phyloP scores from a whole-genome alignment of 2,888 invertebrate species.

The Oscheius onirici region DNA sequence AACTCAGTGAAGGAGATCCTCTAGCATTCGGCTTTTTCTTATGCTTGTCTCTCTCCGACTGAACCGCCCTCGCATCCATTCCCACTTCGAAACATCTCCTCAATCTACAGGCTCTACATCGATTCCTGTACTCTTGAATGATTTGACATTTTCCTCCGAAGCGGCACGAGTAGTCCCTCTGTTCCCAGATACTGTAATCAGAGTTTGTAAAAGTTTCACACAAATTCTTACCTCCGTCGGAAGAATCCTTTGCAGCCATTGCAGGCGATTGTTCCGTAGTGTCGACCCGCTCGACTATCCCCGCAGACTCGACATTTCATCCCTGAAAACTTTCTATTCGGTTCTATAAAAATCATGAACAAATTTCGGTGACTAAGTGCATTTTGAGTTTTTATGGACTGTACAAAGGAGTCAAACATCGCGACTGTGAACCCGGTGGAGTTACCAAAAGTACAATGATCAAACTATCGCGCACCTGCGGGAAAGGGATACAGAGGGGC shows the following conservation, averaged over 20 bases:
- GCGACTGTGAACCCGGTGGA: background rate
- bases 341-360: background rate
- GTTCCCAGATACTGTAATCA: conserved; percentile 60
- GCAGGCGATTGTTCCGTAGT: conserved; percentile 62
- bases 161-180: conserved; percentile 59
- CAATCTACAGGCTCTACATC: conserved; percentile 58
- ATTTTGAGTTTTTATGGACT: background rate
- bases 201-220: background rate
- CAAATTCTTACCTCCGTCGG: conserved; percentile 50
- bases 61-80: conserved; percentile 63
- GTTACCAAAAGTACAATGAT: no score
- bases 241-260: conserved; percentile 66
- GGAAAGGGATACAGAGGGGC: no score
- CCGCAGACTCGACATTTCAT: conserved; percentile 64
- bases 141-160: conserved; percentile 63
- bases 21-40: conserved; percentile 51
- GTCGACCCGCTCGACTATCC: conserved; percentile 58
- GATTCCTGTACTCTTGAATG: conserved; percentile 61
- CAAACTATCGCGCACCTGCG: no score
- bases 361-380: background rate
- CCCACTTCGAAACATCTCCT: conserved; percentile 60
- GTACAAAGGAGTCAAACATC: background rate
- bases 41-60: conserved; percentile 64
- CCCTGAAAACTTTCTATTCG: conserved; percentile 33
- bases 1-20: conserved; percentile 32